Evolutionary conservation across 2,113 vertebrate species (phyloP).

Genomic region (Todiramphus saurophagus): DNA sequence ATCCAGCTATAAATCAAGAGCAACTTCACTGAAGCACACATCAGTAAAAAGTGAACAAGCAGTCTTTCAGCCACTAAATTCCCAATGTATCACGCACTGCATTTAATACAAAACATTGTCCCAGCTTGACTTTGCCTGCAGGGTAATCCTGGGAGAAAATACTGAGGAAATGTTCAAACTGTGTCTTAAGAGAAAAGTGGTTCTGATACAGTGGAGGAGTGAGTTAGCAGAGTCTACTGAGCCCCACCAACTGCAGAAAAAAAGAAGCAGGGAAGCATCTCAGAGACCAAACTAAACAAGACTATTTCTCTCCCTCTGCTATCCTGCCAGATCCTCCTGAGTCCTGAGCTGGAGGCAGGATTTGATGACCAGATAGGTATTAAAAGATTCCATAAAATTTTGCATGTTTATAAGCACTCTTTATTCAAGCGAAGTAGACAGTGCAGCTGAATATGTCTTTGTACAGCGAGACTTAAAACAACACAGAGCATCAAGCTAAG

Average conservation of each 20-base stretch:
- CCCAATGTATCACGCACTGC: neutral
- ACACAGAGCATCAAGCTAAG: neutral
- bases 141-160: neutral
- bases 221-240: neutral
- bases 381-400: neutral
- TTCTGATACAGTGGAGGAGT: neutral
- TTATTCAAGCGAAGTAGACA: conserved; percentile 11
- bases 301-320: neutral
- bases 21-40: conserved; percentile 8
- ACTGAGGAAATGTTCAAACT: neutral
- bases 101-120: conserved; percentile 24
- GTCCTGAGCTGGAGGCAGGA: neutral
- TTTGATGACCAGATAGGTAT: neutral
- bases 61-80: conserved; percentile 30
- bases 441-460: neutral
- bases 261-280: neutral
- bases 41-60: conserved; percentile 32
- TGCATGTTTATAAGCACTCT: neutral
- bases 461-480: neutral
- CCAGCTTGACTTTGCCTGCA: conserved; percentile 4
- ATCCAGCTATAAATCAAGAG: conserved; percentile 45
- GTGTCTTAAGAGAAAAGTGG: neutral
- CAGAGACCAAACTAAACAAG: neutral
- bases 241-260: neutral
- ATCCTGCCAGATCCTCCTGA: neutral